Evolutionary conservation across 92 coral and sea anemone species (phyloP), one percentile per base, ranked within the genome.

Genomic region (Umimayanthus kanabou): DNA sequence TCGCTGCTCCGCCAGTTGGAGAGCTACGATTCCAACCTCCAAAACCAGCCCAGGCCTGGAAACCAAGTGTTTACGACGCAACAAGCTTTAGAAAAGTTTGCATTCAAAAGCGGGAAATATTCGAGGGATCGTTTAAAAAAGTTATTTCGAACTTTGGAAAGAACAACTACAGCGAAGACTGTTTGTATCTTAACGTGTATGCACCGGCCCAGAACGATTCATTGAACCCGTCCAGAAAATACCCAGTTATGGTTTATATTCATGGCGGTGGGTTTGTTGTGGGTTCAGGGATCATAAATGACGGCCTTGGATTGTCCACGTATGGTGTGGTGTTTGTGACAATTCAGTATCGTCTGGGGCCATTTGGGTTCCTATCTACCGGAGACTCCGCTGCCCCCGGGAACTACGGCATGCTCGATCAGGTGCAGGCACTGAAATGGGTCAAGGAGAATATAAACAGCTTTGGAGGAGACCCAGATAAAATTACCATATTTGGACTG

Each of bases 401-500:
- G 30, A 78, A 78, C 57, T 78, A 78, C 39, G 82, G 82, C 82
- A 78, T 78, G 82, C 65, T 45, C 30, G 82, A 78, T 47, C 82
- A 78, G 40, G 66, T 78, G 43, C 67, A 45, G 28, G 82, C 82
- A 16, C 40, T 78, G 15, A 77, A 77, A 40, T 77, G 80, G 80
- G 80, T 77, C 6, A 42, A 77, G 13, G 61, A 77, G 29, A 77
- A 77, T 14, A 77, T 77, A n/a, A 16, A 40, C 6, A 47, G 53
- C 28, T 77, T 77, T 40, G 80, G 80, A 23, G 80, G 80, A 6
- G 80, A 77, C 29, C 80, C 80, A 5, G 57, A 77, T 43, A 77
- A 37, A 42, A 58, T 79, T 49, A 79, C 82, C 40, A 79, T 79
- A 79, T 50, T 79, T 79, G 82, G 82, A 79, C 69, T 79, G 33